Evolutionary conservation across 1,140 invertebrate species (phyloP).

Genomic region (Orussus abietinus): DNA sequence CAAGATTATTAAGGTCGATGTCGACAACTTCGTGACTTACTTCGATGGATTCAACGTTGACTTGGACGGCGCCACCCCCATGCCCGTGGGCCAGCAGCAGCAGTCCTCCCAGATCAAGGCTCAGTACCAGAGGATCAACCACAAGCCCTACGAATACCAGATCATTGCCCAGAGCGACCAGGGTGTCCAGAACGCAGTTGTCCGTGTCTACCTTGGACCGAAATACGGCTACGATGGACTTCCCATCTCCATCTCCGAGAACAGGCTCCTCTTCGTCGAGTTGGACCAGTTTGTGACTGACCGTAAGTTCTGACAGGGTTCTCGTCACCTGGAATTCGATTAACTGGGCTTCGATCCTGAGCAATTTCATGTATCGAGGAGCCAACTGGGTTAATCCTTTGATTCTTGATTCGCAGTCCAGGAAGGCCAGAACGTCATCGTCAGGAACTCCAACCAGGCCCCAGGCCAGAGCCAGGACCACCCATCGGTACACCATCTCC

Average conservation of each 20-base stretch:
- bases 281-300: slow-evolving; percentile 66
- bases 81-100: slow-evolving; percentile 18
- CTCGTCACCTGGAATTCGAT: too few relatives aligned
- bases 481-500: slow-evolving; percentile 57
- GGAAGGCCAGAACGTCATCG: slow-evolving; percentile 64
- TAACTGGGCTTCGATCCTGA: too few relatives aligned
- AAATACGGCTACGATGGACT: slow-evolving; percentile 57
- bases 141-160: slow-evolving; percentile 61
- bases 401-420: slow-evolving; percentile 50
- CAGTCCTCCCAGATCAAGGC: slow-evolving; percentile 34
- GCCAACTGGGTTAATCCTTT: too few relatives aligned
- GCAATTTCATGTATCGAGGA: too few relatives aligned
- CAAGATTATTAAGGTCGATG: slow-evolving; percentile 59
- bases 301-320: too few relatives aligned
- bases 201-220: slow-evolving; percentile 59
- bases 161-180: slow-evolving; percentile 54
- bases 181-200: slow-evolving; percentile 38
- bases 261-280: slow-evolving; percentile 61
- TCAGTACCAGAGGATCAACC: slow-evolving; percentile 57
- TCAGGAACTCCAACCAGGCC: slow-evolving; percentile 65
- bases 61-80: slow-evolving; percentile 49
- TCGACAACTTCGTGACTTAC: slow-evolving; percentile 60
- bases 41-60: slow-evolving; percentile 58
- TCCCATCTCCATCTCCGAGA: slow-evolving; percentile 56
- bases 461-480: slow-evolving; percentile 61